Percentiles rank a stretch among this genome's conserved stretches.
phyloP scores from a whole-genome alignment of 1,140 invertebrate genomes.

The Cepaea nemoralis region DNA sequence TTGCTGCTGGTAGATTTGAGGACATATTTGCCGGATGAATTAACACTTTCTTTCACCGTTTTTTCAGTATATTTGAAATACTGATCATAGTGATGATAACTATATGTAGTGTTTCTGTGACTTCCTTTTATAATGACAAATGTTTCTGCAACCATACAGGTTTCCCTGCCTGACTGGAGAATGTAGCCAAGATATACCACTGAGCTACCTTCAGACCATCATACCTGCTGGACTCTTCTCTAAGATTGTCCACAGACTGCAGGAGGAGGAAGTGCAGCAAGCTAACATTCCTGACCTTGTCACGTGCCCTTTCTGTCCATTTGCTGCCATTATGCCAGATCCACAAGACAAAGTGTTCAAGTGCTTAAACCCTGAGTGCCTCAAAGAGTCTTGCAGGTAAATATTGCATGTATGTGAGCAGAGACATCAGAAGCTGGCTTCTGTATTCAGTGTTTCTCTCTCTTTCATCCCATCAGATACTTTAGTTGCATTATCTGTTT shows the following conservation, averaged over 20 bases:
- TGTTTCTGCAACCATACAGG: no score
- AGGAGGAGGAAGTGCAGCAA: slow-evolving; percentile 76
- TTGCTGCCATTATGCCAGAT: slow-evolving; percentile 76
- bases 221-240: slow-evolving; percentile 75
- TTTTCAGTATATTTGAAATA: no score
- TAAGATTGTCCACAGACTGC: slow-evolving; percentile 73
- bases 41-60: no score
- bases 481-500: no score
- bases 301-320: slow-evolving; percentile 79
- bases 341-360: slow-evolving; percentile 77
- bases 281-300: slow-evolving; percentile 77
- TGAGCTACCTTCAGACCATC: slow-evolving; percentile 65
- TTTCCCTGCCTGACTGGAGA: slow-evolving; percentile 73
- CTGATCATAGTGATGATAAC: no score
- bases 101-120: no score
- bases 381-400: slow-evolving; percentile 78
- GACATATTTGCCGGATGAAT: no score
- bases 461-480: no score
- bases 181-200: slow-evolving; percentile 60
- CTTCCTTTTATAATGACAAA: no score
- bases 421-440: neutral
- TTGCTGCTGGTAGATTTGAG: no score
- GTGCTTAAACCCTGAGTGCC: slow-evolving; percentile 79
- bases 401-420: neutral
- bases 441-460: no score